Evolutionary conservation across 2,113 vertebrate species (phyloP), one percentile per base, ranked within the genome.

Genomic region (Peromyscus californicus): DNA sequence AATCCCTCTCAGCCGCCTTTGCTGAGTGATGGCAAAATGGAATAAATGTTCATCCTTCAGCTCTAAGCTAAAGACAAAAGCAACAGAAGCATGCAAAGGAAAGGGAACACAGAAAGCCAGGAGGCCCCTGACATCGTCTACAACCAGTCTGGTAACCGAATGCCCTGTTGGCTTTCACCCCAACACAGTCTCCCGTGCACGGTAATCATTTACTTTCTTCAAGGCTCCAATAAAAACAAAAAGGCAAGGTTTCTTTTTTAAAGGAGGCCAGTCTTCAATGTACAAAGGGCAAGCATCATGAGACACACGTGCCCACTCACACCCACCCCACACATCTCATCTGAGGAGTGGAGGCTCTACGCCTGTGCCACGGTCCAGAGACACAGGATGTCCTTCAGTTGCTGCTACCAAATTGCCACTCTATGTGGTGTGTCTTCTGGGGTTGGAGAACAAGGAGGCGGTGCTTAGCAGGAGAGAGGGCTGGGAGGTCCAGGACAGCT

Each of bases 141-240:
- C 26, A 72, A 16, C 42, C 45, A 54, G 51, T 54, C 33, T 75
- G 0, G 6, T 75, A 80, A 79, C 36, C 48, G 36, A n/a, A 91
- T n/a, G 26, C 26, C 48, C 76, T 79, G 21, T 67, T 69, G 48
- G 45, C 51, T 91, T 94, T 95, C 85, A 91, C 21, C 82, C 67
- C 78, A 91, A 86, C 65, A 39, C 84, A 74, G 74, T 29, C n/a
- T 92, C 70, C 24, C 7, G 72, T 45, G 84, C 22, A 94, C 8
- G 16, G 21, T 31, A n/a, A 85, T 94, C 92, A 90, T 31, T 42
- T 13, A 19, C 86, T 54, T 59, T 91, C 87, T 93, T 75, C 82
- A 96, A 93, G 95, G 83, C 39, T 89, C 59, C 75, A 69, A 86
- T 42, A 13, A 12, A 39, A 12, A 88, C 67, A 91, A 86, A 63